A percentile compares a stretch with the other conserved stretches of the same genome.
These are phyloP conservation scores for Ciconia maguari DNA, from an alignment of 2,113 vertebrate species.

Conservation along the genomic window DNA sequence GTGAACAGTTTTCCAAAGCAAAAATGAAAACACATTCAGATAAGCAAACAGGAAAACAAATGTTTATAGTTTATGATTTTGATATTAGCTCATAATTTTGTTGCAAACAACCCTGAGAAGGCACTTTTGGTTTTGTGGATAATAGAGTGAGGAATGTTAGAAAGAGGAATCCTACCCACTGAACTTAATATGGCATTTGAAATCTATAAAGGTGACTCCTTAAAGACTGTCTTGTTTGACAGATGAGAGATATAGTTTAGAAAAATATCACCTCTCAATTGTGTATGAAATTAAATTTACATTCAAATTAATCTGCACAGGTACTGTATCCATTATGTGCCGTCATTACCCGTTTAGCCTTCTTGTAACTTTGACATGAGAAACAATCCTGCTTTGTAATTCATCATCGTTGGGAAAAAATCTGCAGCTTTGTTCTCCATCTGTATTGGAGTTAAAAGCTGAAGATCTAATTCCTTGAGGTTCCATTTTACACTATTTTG, in stretches of 20 bases:
- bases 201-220: not conserved
- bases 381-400: not conserved
- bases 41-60: not conserved
- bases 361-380: not conserved
- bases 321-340: not conserved
- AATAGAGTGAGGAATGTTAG: not conserved
- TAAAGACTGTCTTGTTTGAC: not conserved
- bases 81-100: not conserved
- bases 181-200: not conserved
- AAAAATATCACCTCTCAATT: not conserved
- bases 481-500: not conserved
- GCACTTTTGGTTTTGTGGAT: not conserved
- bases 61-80: not conserved
- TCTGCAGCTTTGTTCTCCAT: not conserved
- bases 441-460: not conserved
- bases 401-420: not conserved
- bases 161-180: not conserved
- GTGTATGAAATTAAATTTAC: conserved; percentile 1
- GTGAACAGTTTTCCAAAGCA: not conserved
- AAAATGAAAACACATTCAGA: not conserved
- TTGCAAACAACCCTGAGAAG: not conserved
- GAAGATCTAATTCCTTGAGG: not conserved
- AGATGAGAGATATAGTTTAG: not conserved
- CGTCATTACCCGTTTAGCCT: not conserved
- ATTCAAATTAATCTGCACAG: not conserved